A percentile compares a stretch with the other conserved stretches of the same genome.
These are phyloP conservation scores for Drosophila willistoni DNA, from an alignment of 1,140 invertebrate species.

Conservation along the genomic window DNA sequence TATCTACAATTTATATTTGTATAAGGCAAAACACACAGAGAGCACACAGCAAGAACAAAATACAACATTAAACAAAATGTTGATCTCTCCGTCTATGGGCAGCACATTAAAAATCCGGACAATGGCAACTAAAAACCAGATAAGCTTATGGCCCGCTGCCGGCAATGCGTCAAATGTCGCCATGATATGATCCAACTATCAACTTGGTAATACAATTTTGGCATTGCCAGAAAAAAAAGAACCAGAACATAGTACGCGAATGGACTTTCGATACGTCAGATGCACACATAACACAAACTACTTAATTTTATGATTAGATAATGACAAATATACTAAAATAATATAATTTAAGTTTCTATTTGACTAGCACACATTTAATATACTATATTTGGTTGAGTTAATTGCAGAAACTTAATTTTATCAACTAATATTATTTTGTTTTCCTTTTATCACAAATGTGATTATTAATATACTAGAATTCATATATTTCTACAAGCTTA, in stretches of 20 bases:
- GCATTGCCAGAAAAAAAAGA: background rate
- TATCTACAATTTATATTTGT: slow-evolving; percentile 32
- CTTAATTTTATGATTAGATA: slow-evolving; percentile 64
- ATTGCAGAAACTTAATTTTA: background rate
- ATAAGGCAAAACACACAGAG: slow-evolving; percentile 35
- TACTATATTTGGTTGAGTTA: background rate
- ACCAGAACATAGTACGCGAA: slow-evolving; percentile 9
- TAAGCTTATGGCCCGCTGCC: slow-evolving; percentile 43
- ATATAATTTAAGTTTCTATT: background rate
- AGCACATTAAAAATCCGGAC: slow-evolving; percentile 27
- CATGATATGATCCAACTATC: slow-evolving; percentile 60
- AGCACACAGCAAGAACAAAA: background rate
- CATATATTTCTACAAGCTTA: no score
- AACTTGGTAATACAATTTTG: slow-evolving; percentile 24
- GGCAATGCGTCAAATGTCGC: slow-evolving; percentile 64
- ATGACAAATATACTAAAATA: slow-evolving; percentile 20
- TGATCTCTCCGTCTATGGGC: slow-evolving; percentile 43
- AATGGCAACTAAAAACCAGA: slow-evolving; percentile 35
- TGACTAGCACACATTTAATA: background rate
- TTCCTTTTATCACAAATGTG: no score
- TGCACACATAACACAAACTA: slow-evolving; percentile 7
- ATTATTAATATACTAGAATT: no score
- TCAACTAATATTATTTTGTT: no score
- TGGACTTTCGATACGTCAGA: slow-evolving; percentile 50
- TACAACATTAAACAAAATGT: slow-evolving; percentile 28